These are phyloP conservation scores for Rhombomys opimus DNA, from an alignment of 2,113 vertebrate genomes.

Conservation along the genomic window DNA sequence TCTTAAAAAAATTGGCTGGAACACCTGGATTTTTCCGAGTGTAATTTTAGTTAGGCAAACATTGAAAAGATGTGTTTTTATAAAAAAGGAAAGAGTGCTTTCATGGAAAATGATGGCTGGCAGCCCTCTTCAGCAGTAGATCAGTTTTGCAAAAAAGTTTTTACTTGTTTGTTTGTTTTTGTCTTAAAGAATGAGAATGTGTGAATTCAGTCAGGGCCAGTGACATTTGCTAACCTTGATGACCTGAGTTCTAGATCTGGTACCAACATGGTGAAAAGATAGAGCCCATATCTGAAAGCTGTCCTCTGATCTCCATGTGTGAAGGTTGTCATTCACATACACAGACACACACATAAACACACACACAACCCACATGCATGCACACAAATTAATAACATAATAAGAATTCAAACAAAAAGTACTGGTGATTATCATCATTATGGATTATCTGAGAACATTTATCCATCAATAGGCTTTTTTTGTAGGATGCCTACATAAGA, in stretches of 20 bases:
- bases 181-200: slow-evolving; percentile 20
- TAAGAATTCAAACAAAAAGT: slow-evolving; percentile 18
- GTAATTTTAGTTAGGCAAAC: slow-evolving; percentile 78
- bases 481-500: background rate
- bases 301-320: background rate
- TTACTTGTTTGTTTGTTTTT: background rate
- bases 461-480: background rate
- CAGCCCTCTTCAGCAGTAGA: background rate
- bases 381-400: background rate
- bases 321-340: background rate
- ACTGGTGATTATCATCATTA: background rate
- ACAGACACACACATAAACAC: background rate
- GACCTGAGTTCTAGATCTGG: no score
- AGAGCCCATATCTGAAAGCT: no score
- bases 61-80: slow-evolving; percentile 35
- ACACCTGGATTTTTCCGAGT: slow-evolving; percentile 73
- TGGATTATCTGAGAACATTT: background rate
- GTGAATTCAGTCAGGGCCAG: background rate
- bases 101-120: slow-evolving; percentile 48
- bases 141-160: background rate
- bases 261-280: background rate
- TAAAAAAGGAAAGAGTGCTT: slow-evolving; percentile 38
- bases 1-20: slow-evolving; percentile 58
- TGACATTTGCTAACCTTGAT: background rate
- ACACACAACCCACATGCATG: no score